Percentiles rank a stretch among this genome's conserved stretches.
Conservation (phyloP, 92 coral and sea anemone species). For the Pocillopora grandis region DNA sequence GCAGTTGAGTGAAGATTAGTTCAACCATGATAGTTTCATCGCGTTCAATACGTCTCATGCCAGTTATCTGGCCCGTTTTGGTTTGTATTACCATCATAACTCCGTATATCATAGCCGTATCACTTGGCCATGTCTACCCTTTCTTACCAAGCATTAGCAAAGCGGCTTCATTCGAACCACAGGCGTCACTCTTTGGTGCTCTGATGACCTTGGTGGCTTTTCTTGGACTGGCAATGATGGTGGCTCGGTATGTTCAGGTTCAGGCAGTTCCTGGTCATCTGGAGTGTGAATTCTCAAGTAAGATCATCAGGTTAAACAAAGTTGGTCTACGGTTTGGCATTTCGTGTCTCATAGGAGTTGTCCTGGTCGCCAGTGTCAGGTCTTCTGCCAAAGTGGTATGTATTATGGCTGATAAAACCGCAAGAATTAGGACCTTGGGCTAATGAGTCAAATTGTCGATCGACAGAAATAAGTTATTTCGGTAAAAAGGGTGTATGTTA, state of each 20-base stretch:
- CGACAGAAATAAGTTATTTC: too few species aligned
- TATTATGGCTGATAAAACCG: too few species aligned
- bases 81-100: constrained; percentile 26
- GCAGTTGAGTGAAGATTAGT: too few species aligned
- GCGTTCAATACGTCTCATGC: constrained; percentile 1
- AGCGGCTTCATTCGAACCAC: constrained; percentile 47
- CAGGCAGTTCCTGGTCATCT: background rate
- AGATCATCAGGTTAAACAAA: constrained; percentile 19
- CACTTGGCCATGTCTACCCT: constrained; percentile 45
- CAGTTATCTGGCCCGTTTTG: constrained; percentile 10
- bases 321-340: background rate
- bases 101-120: constrained; percentile 50
- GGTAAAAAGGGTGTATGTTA: too few species aligned
- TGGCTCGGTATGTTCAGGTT: constrained; percentile 43
- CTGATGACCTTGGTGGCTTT: constrained; percentile 47
- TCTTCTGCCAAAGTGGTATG: too few species aligned
- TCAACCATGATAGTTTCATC: constrained; percentile 3
- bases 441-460: too few species aligned
- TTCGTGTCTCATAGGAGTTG: background rate
- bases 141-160: constrained; percentile 57
- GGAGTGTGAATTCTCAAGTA: background rate
- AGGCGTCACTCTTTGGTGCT: constrained; percentile 49
- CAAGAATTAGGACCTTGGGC: too few species aligned
- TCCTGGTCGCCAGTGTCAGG: background rate
- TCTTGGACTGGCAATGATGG: constrained; percentile 21